phyloP scores from a whole-genome alignment of 37 sponge, comb jelly and placozoan species.

The Tethya wilhelma region DNA sequence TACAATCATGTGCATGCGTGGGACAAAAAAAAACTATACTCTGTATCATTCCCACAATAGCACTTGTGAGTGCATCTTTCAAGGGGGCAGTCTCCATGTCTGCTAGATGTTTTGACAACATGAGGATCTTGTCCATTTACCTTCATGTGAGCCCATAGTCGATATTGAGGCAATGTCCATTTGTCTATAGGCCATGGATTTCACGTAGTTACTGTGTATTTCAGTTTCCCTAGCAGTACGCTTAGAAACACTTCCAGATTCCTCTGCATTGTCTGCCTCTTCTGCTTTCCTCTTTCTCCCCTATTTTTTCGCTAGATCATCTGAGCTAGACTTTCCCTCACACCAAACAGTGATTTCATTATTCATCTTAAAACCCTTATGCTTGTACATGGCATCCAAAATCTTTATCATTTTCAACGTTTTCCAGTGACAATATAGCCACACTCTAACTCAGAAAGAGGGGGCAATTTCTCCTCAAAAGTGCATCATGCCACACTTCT shows the following conservation, averaged over 20 bases:
- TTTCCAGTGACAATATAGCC: slow-evolving; percentile 12
- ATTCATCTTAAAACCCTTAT: neutral
- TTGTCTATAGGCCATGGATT: slow-evolving; percentile 3
- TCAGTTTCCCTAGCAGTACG: neutral
- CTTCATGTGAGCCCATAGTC: slow-evolving; percentile 20
- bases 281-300: slow-evolving; percentile 5
- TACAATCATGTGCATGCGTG: too few relatives aligned
- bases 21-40: too few relatives aligned
- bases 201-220: slow-evolving; percentile 13
- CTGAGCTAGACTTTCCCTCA: neutral
- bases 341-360: slow-evolving; percentile 17
- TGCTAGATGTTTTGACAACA: neutral
- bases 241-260: neutral
- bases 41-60: neutral
- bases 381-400: slow-evolving; percentile 22
- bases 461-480: slow-evolving; percentile 10
- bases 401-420: slow-evolving; percentile 11
- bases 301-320: neutral
- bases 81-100: neutral
- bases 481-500: slow-evolving; percentile 12
- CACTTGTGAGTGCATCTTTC: neutral
- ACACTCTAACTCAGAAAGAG: neutral
- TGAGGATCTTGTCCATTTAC: slow-evolving; percentile 2
- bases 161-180: neutral
- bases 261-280: neutral